A percentile compares a stretch with the other conserved stretches of the same genome.
These are phyloP conservation scores for Hydraecia micacea DNA, from an alignment of 2,888 invertebrate genomes.

Conservation along the genomic window DNA sequence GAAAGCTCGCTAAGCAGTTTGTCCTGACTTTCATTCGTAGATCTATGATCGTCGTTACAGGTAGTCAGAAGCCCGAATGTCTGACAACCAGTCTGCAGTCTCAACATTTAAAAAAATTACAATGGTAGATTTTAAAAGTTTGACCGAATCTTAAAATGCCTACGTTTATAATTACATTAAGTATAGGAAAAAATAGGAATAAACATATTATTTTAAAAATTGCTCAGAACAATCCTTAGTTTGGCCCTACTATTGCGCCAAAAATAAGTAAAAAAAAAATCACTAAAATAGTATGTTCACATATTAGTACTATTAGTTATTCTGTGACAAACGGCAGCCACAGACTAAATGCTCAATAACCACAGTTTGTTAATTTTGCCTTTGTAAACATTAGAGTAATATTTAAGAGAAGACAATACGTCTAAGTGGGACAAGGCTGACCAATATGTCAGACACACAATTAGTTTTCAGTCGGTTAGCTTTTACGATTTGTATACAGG, in stretches of 20 bases:
- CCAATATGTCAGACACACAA: conserved; percentile 14
- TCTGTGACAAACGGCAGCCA: no score
- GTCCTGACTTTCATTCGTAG: not conserved
- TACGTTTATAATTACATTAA: no score
- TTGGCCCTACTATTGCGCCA: no score
- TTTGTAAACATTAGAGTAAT: not conserved
- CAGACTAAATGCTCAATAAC: not conserved
- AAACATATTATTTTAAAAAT: no score
- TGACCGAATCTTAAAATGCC: no score
- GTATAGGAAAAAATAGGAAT: not conserved
- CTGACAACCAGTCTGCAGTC: not conserved
- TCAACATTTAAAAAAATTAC: no score
- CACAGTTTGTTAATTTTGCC: not conserved
- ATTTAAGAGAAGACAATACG: not conserved
- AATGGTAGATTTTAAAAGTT: no score
- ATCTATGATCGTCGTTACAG: not conserved
- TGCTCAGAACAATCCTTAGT: no score
- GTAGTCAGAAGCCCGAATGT: not conserved
- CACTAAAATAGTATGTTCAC: no score
- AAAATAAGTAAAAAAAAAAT: not conserved
- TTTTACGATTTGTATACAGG: conserved; percentile 27
- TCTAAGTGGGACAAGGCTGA: conserved; percentile 11
- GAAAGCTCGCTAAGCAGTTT: not conserved
- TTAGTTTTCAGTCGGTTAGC: conserved; percentile 35
- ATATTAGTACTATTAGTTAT: no score